These are phyloP conservation scores for Coenonympha arcania DNA, from an alignment of 2,888 invertebrate genomes.

Conservation along the genomic window DNA sequence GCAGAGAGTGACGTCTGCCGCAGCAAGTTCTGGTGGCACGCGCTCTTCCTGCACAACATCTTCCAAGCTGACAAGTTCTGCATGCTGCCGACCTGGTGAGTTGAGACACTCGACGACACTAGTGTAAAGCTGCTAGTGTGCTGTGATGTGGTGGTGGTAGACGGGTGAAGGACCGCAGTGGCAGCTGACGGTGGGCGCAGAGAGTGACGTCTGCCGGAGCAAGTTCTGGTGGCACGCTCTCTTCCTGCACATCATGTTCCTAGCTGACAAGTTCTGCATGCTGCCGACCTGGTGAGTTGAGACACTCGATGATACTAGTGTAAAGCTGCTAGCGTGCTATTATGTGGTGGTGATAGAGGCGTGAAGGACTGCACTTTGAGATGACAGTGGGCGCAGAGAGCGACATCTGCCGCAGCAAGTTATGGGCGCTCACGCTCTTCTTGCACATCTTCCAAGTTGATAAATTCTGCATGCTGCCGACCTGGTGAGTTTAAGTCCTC, in stretches of 20 bases:
- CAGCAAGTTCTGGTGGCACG: constrained; percentile 50
- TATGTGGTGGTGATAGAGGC: constrained; percentile 43
- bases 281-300: constrained; percentile 20
- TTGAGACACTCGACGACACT: not conserved
- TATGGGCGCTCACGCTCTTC: constrained; percentile 42
- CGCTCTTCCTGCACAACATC: constrained; percentile 38
- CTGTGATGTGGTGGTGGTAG: constrained; percentile 48
- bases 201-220: constrained; percentile 40
- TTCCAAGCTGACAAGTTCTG: constrained; percentile 44
- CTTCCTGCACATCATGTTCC: constrained; percentile 39
- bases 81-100: constrained; percentile 28
- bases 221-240: constrained; percentile 49
- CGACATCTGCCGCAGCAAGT: constrained; percentile 43
- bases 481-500: not conserved
- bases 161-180: constrained; percentile 45
- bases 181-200: constrained; percentile 37
- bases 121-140: constrained; percentile 46
- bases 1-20: constrained; percentile 43
- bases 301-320: not conserved
- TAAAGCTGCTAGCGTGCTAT: constrained; percentile 47
- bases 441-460: constrained; percentile 41
- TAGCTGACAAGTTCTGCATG: constrained; percentile 45
- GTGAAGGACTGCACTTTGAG: constrained; percentile 47
- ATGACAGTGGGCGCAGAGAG: constrained; percentile 39
- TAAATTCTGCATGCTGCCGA: constrained; percentile 42